Evolutionary conservation across 2,113 vertebrate genomes (phyloP).

Genomic region (Mustela nigripes): DNA sequence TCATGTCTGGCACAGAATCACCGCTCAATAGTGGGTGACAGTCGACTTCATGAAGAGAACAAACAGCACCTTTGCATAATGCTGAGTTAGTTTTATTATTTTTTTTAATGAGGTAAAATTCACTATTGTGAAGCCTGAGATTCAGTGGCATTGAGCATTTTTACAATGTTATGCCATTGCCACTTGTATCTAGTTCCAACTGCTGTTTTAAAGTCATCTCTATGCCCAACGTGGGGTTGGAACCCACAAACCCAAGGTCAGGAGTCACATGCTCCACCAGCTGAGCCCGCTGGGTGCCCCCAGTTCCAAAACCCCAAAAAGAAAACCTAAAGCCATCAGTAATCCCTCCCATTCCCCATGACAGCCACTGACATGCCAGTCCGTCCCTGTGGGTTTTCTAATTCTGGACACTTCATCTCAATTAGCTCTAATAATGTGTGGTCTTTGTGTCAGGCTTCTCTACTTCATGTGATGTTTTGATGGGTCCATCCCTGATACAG

Average conservation of each 20-base stretch:
- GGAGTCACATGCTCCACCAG: not conserved
- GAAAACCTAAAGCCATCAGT: not conserved
- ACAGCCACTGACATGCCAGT: not conserved
- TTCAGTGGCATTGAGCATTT: not conserved
- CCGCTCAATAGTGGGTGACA: not conserved
- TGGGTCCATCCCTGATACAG: no score
- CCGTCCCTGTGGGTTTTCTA: no score
- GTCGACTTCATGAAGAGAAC: not conserved
- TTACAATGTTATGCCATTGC: no score
- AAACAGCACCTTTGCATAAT: fast-evolving
- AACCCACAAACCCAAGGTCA: not conserved
- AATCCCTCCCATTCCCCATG: no score
- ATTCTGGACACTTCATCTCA: no score
- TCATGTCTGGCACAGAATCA: fast-evolving
- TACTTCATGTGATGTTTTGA: no score
- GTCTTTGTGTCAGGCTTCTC: no score
- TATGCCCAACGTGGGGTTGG: not conserved
- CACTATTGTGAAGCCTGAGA: fast-evolving
- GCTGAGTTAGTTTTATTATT: no score
- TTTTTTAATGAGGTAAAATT: not conserved
- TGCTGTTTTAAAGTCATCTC: not conserved
- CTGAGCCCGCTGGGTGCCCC: not conserved
- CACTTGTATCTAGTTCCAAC: not conserved
- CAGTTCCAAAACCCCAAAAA: not conserved
- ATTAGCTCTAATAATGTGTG: no score